A percentile compares a stretch with the other conserved stretches of the same genome.
Conservation (phyloP, 1,140 invertebrate species). For the Drosophila sp. region DNA sequence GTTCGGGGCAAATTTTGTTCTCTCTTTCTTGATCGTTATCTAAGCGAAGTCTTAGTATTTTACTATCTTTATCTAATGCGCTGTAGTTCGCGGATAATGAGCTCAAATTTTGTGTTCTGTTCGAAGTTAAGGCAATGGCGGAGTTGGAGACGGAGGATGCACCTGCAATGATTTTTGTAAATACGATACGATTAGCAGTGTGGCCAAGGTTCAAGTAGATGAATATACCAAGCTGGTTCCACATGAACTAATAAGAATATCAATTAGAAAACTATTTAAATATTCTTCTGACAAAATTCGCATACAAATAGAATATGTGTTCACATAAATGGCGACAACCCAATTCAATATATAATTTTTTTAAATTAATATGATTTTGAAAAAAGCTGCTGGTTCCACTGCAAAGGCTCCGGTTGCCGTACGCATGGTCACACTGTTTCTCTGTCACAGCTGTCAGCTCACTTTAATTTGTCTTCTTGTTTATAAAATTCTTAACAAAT, state of each 20-base stretch:
- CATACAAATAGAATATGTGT: too few relatives aligned
- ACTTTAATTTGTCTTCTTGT: conserved; percentile 2
- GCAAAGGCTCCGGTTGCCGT: background rate
- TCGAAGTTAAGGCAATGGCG: background rate
- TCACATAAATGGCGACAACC: too few relatives aligned
- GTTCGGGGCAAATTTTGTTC: conserved; percentile 15
- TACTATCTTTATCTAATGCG: conserved; percentile 13
- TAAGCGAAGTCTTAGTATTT: conserved; percentile 28
- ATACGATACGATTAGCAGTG: background rate
- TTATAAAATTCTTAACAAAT: conserved; percentile 45
- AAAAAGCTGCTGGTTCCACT: background rate
- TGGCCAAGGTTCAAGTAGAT: background rate
- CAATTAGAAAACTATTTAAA: too few relatives aligned
- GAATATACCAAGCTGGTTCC: conserved; percentile 3
- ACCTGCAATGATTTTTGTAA: conserved; percentile 19
- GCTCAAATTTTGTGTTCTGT: background rate
- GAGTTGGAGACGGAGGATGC: background rate
- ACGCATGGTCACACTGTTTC: conserved; percentile 22
- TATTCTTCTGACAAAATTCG: too few relatives aligned
- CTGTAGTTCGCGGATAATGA: background rate
- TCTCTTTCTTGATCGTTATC: conserved; percentile 26
- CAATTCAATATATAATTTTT: background rate
- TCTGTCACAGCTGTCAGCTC: conserved; percentile 28
- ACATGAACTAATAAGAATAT: background rate
- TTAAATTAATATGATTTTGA: background rate